phyloP scores from a whole-genome alignment of 2,113 vertebrate species.

The Gobio gobio region DNA sequence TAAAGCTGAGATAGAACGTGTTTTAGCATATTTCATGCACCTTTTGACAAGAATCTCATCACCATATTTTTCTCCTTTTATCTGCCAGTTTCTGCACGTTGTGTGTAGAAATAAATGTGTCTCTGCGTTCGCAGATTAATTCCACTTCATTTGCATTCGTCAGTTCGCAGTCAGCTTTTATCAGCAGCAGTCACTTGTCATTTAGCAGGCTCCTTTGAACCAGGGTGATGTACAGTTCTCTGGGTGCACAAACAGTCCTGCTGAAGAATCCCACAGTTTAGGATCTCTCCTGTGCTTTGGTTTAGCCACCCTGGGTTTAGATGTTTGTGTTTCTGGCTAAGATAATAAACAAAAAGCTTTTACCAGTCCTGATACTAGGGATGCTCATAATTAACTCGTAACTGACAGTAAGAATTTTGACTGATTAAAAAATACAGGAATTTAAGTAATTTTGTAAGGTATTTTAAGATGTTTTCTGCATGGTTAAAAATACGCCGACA shows the following conservation, averaged over 20 bases:
- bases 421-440: too few species aligned
- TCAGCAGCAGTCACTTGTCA: slow-evolving; percentile 27
- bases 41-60: slow-evolving; percentile 15
- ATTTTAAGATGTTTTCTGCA: too few species aligned
- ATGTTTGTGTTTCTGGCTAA: not conserved
- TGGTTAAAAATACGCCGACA: too few species aligned
- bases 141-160: slow-evolving; percentile 28
- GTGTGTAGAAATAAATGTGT: slow-evolving; percentile 19
- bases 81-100: not conserved
- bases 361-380: not conserved
- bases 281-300: not conserved
- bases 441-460: too few species aligned
- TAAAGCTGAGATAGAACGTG: not conserved
- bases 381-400: too few species aligned
- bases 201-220: slow-evolving; percentile 27
- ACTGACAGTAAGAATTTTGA: too few species aligned
- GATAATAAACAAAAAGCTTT: not conserved
- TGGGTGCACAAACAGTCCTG: slow-evolving; percentile 17
- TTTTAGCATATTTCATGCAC: slow-evolving; percentile 1
- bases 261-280: not conserved
- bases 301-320: not conserved
- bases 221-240: slow-evolving; percentile 6
- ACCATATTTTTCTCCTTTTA: not conserved
- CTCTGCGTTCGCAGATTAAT: slow-evolving; percentile 14
- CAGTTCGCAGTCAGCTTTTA: slow-evolving; percentile 11